phyloP scores from a whole-genome alignment of 2,113 vertebrate species.

The Phrynocephalus versicolor region DNA sequence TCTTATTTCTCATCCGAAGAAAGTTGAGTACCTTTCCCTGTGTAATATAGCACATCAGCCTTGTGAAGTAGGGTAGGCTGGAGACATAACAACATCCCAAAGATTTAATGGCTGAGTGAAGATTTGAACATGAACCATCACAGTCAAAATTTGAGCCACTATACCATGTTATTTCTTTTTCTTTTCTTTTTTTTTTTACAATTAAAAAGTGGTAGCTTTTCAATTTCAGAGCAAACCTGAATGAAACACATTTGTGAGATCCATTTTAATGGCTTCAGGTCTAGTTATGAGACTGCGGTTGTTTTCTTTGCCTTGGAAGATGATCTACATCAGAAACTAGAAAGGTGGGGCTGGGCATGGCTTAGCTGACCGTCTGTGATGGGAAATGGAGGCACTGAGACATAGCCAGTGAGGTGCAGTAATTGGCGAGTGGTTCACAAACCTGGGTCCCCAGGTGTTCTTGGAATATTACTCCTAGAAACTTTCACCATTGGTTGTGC shows the following conservation, averaged over 20 bases:
- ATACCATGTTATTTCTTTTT: neutral
- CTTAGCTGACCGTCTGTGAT: too few species aligned
- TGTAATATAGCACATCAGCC: neutral
- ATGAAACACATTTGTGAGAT: neutral
- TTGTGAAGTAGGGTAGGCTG: neutral
- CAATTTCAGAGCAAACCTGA: neutral
- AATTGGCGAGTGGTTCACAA: too few species aligned
- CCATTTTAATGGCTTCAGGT: neutral
- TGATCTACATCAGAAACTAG: neutral
- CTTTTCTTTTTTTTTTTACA: neutral
- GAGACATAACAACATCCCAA: too few species aligned
- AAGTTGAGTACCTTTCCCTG: neutral
- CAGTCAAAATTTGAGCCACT: neutral
- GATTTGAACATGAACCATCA: neutral
- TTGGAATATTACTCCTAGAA: neutral
- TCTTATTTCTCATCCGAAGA: neutral
- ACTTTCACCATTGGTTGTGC: neutral
- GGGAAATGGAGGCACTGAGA: too few species aligned
- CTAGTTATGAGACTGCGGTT: neutral
- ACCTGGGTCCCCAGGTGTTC: neutral
- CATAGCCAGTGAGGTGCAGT: too few species aligned
- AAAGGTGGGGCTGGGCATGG: neutral
- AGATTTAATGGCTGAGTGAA: neutral
- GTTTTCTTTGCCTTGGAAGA: neutral
- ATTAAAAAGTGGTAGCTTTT: neutral